Base-by-base conservation (phyloP, 2,113 vertebrate genomes). In the Piprites chloris region DNA sequence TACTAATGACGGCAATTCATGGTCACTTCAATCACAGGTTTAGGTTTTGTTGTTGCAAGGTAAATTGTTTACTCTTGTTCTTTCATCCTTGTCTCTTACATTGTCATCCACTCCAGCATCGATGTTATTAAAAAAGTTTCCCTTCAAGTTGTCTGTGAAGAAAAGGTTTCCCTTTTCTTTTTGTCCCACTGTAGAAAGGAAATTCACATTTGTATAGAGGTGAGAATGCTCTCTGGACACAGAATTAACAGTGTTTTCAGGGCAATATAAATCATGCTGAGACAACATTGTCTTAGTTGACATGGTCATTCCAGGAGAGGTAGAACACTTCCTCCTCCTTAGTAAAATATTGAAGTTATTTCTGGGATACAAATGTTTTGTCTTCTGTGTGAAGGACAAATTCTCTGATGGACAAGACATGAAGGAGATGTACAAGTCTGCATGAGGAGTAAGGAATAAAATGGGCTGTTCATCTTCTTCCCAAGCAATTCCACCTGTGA, bases 1-100 rank as follows among this genome's bases (percentile, higher is more conserved):
- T 46, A 67, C 68, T 96, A 89, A 95, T 93, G 91, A 84, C 85
- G 78, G 86, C 72, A 94, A 91, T 79, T 96, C 85, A 90, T 91
- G 89, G 92, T 87, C 95, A 94, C 41, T 82, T 79, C 86, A 93
- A 88, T 92, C 81, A 81, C 78, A 90, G 1, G 0, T 63, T 85
- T 39, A 14, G 66, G 49, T n/a, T 28, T 75, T 78, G 63, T 44
- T 52, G 28, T 88, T 91, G 75, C 87, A 92, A 87, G 91, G 81
- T 85, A 87, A 91, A 95, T 50, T 49, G 41, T 68, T 92, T 90
- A 71, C 46, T 81, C 61, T 90, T 88, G 61, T 66, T 87, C 73
- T 89, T 93, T 90, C n/a, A 58, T 52, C 67, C 35, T 93, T 86
- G 42, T 74, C 59, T 80, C 37, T 66, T 50, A 14, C 7, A 3